Percentiles rank a stretch among this genome's conserved stretches.
Conservation (phyloP, 2,888 invertebrate genomes). For the Trachelus stipa region DNA sequence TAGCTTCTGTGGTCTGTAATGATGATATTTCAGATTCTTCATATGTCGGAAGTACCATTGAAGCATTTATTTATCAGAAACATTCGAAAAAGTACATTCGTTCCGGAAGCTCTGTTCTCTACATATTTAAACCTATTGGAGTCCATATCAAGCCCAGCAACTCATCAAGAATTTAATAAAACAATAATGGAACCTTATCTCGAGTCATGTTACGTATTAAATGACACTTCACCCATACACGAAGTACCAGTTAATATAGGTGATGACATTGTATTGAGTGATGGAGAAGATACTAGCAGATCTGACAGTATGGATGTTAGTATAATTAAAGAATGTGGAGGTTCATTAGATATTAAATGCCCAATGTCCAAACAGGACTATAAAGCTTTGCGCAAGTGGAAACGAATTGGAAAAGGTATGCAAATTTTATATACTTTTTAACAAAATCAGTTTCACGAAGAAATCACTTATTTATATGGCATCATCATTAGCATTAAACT, state of each 20-base stretch:
- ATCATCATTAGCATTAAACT: not conserved
- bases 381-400: constrained; percentile 54
- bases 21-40: constrained; percentile 38
- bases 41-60: constrained; percentile 40
- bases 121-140: constrained; percentile 36
- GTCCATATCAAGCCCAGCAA: constrained; percentile 30
- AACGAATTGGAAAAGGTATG: constrained; percentile 44
- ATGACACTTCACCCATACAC: constrained; percentile 22
- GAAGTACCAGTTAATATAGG: constrained; percentile 12
- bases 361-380: constrained; percentile 44
- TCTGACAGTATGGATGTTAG: constrained; percentile 29
- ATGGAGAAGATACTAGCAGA: not conserved
- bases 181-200: constrained; percentile 49
- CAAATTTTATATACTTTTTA: not conserved
- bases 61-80: constrained; percentile 40
- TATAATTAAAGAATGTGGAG: constrained; percentile 17
- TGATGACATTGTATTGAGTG: not conserved
- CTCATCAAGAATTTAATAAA: constrained; percentile 33
- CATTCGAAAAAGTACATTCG: constrained; percentile 34
- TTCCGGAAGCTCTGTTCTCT: constrained; percentile 36
- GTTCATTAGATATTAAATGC: constrained; percentile 24
- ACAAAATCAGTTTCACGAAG: not conserved
- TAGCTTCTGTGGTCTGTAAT: not conserved
- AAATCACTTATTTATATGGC: not conserved
- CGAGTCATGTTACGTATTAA: constrained; percentile 36